Base-by-base conservation (phyloP, 1,140 invertebrate genomes). In the Lepidotrigona ventralis region DNA sequence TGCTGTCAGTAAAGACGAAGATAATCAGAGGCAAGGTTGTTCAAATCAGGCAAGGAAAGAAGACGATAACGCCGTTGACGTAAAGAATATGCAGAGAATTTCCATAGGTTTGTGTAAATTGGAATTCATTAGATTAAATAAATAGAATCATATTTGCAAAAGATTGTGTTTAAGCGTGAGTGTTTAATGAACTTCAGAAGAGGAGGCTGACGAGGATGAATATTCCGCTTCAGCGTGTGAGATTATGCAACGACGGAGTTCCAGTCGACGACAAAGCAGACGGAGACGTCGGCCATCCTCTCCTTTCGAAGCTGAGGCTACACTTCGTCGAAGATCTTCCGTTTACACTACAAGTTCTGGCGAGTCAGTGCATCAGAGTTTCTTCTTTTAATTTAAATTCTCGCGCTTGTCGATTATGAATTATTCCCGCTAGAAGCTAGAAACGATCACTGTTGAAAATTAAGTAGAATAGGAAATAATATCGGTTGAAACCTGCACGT, bases 291-390 rank as follows among this genome's bases (percentile, higher is more conserved):
- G 96, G 23, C 94, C 96, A 17, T 97, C 97, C 17, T 97, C 97
- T 26, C 96, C 97, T 6, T 97, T 97, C 91, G 96, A 96, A 76
- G 92, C 91, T 23, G 87, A 83, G 74, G 88, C 86, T 53, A 81
- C 80, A 60, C 90, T 90, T 5, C 94, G 97, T 74, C 92, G 97
- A 77, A 93, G 97, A 80, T 97, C 97, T 0, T 98, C 97, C 5
- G 97, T 96, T 68, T 97, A 97, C 88, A 98, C 98, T 19, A 97
- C 96, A 33, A 98, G 97, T 90, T 98, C 97, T 76, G 97, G 96
- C 92, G 97, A 98, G 97, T 98, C 93, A 95, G 96, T 95, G 79
- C 75, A 66, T 39, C 58, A 6, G n/a, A n/a, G 2, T 53, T 21
- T 56, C 6, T 19, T 3, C 15, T n/a, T 17, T n/a, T 46, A 9